Conservation (phyloP, 1,140 invertebrate species). For the Chrysoperla carnea region DNA sequence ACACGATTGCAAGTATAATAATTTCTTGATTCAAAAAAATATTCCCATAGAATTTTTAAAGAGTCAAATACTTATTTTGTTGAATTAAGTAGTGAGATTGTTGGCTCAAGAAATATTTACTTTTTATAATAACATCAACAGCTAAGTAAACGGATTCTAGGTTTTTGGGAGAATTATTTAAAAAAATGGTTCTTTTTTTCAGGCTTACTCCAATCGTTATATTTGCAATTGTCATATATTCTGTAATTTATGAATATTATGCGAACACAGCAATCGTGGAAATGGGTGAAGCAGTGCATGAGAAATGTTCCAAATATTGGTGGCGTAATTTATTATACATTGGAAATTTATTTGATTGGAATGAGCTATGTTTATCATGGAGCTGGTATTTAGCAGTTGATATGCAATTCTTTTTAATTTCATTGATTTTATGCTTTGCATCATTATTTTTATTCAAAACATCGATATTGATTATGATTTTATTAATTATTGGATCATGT, state of each 20-base stretch:
- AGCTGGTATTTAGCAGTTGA: slow-evolving; percentile 70
- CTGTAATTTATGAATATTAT: slow-evolving; percentile 29
- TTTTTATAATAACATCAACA: no score
- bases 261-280: slow-evolving; percentile 27
- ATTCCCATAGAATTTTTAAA: no score
- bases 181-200: no score
- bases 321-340: slow-evolving; percentile 46
- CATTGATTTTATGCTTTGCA: slow-evolving; percentile 7
- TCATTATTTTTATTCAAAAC: slow-evolving; percentile 19
- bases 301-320: slow-evolving; percentile 35
- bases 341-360: slow-evolving; percentile 34
- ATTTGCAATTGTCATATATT: slow-evolving; percentile 18
- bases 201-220: slow-evolving; percentile 13
- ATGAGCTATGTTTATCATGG: slow-evolving; percentile 51
- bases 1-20: no score
- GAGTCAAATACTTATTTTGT: no score
- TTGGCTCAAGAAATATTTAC: no score
- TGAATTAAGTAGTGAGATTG: no score
- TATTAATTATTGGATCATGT: slow-evolving; percentile 13
- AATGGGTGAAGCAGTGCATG: slow-evolving; percentile 25
- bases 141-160: no score
- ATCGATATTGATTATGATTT: slow-evolving; percentile 17
- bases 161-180: no score
- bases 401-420: slow-evolving; percentile 56
- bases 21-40: no score